These are phyloP conservation scores for Opisthograptis luteolata DNA, from an alignment of 2,888 invertebrate species.

Conservation along the genomic window DNA sequence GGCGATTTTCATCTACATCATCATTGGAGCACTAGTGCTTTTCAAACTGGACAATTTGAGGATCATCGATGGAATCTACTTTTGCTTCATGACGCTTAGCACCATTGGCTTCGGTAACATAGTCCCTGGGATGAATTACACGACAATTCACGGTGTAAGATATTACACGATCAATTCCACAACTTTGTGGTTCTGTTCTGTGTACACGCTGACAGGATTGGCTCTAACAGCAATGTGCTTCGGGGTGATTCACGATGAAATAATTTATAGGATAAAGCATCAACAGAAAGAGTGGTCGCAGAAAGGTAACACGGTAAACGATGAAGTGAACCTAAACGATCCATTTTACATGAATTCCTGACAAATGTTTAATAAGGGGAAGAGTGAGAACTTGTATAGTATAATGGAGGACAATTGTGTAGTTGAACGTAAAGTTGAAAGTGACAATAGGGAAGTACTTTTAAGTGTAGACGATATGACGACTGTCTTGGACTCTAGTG, in stretches of 20 bases:
- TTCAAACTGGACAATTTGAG: conserved; percentile 96
- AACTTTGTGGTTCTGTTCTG: conserved; percentile 94
- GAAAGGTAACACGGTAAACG: conserved; percentile 86
- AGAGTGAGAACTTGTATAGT: conserved; percentile 84
- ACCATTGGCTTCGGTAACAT: conserved; percentile 96
- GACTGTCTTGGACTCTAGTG: conserved; percentile 59
- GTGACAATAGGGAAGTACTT: conserved; percentile 79
- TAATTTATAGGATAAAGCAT: conserved; percentile 91
- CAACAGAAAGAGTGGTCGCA: conserved; percentile 86
- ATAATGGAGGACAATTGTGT: conserved; percentile 80
- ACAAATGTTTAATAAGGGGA: conserved; percentile 87
- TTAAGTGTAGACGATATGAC: conserved; percentile 80
- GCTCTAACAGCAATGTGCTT: conserved; percentile 96
- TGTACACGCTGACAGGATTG: conserved; percentile 94
- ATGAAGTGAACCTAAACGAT: conserved; percentile 86
- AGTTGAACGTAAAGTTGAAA: conserved; percentile 77
- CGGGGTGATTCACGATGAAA: conserved; percentile 94
- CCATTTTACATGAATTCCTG: conserved; percentile 89
- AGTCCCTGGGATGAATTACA: conserved; percentile 88
- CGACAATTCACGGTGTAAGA: conserved; percentile 79
- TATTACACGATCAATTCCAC: conserved; percentile 86
- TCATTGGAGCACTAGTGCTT: conserved; percentile 94
- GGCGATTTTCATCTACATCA: conserved; percentile 96
- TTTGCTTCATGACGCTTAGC: conserved; percentile 97
- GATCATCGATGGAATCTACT: conserved; percentile 95